Percentiles rank a stretch among this genome's conserved stretches.
Conservation (phyloP, 2,888 invertebrate genomes). For the Sarcophaga rosellei region DNA sequence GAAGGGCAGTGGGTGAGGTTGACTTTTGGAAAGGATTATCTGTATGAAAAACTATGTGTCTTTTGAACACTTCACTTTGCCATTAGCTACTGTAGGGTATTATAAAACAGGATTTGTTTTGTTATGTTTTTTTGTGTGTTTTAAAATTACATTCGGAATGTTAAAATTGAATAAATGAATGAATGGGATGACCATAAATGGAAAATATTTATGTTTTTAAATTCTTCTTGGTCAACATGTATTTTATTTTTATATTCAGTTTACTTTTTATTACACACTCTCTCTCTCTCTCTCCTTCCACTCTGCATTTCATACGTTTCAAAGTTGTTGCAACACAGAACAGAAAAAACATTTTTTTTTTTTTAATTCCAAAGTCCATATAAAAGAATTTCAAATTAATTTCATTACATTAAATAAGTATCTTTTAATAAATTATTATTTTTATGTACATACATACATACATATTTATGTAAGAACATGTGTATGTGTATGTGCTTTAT, state of each 20-base stretch:
- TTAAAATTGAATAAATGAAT: constrained; percentile 38
- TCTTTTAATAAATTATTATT: constrained; percentile 49
- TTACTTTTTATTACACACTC: too few species aligned
- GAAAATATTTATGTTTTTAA: constrained; percentile 41
- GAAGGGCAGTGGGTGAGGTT: too few species aligned
- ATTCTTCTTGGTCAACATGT: constrained; percentile 21
- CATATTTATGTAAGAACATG: background rate
- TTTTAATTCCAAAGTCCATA: background rate
- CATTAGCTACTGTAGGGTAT: too few species aligned
- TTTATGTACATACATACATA: background rate
- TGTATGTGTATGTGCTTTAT: too few species aligned
- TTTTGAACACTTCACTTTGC: too few species aligned
- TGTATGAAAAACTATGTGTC: too few species aligned
- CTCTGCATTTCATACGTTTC: constrained; percentile 5
- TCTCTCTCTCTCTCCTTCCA: background rate
- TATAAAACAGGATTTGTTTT: too few species aligned
- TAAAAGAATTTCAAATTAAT: constrained; percentile 41
- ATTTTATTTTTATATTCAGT: background rate
- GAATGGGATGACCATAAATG: constrained; percentile 42
- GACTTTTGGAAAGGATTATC: too few species aligned
- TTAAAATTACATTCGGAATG: background rate
- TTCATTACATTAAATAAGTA: constrained; percentile 49
- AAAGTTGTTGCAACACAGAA: constrained; percentile 1
- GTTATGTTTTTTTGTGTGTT: background rate
- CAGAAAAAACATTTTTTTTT: background rate